These are phyloP conservation scores for Oryzaephilus surinamensis DNA, from an alignment of 1,140 invertebrate species.

Conservation along the genomic window DNA sequence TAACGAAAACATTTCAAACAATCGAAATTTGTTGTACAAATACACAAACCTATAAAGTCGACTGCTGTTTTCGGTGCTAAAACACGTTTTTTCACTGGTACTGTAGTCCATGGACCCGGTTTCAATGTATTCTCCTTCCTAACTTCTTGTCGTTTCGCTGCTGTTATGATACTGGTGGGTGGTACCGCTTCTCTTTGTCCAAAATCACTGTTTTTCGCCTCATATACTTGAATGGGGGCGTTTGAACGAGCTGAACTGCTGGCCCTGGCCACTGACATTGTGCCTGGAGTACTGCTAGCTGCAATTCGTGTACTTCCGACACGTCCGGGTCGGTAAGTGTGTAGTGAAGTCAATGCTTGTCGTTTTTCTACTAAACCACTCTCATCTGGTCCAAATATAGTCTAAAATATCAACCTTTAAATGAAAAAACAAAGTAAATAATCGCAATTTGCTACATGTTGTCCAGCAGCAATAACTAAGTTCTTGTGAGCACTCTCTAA, in stretches of 20 bases:
- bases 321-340: conserved; percentile 43
- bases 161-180: conserved; percentile 42
- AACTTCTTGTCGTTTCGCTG: conserved; percentile 42
- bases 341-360: conserved; percentile 58
- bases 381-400: conserved; percentile 47
- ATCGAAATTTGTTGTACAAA: conserved; percentile 1
- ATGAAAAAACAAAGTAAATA: conserved; percentile 5
- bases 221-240: conserved; percentile 25
- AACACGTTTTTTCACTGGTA: conserved; percentile 20
- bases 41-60: conserved; percentile 34
- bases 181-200: conserved; percentile 13
- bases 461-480: conserved; percentile 28
- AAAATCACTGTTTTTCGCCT: conserved; percentile 26
- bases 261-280: conserved; percentile 36
- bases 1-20: conserved; percentile 9
- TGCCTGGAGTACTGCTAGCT: conserved; percentile 16
- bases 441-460: conserved; percentile 20
- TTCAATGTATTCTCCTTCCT: conserved; percentile 52
- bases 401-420: conserved; percentile 34
- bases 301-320: conserved; percentile 36
- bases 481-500: conserved; percentile 60
- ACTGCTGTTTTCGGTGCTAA: conserved; percentile 12
- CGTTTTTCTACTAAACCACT: conserved; percentile 52
- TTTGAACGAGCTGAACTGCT: conserved; percentile 21
- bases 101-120: conserved; percentile 51